Percentiles rank a stretch among this genome's conserved stretches.
phyloP scores from a whole-genome alignment of 2,113 vertebrate genomes.

The Dipodomys spectabilis region DNA sequence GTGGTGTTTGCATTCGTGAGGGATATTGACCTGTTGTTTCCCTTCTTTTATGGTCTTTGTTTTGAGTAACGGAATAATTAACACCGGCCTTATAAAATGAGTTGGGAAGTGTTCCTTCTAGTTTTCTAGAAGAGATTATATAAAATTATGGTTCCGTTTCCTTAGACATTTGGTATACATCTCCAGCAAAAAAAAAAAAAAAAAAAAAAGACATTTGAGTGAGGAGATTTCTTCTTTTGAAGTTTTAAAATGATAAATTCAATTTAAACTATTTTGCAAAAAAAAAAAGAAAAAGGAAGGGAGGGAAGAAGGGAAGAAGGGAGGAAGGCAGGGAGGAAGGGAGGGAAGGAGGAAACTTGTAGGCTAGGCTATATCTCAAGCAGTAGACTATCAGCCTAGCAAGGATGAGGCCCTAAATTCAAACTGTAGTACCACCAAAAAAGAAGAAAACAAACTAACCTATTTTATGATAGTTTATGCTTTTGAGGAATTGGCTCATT shows the following conservation, averaged over 20 bases:
- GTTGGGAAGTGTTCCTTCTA: neutral
- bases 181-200: neutral
- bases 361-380: too few relatives aligned
- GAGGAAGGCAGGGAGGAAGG: too few relatives aligned
- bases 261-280: neutral
- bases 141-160: neutral
- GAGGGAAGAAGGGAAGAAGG: too few relatives aligned
- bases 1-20: neutral
- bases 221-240: neutral
- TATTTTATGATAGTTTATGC: neutral
- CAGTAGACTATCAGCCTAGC: too few relatives aligned
- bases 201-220: neutral
- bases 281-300: too few relatives aligned
- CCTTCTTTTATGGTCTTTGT: neutral
- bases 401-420: too few relatives aligned
- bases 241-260: slow-evolving; percentile 5
- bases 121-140: neutral
- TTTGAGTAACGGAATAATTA: neutral
- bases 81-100: neutral
- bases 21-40: neutral
- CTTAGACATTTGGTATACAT: neutral
- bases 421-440: too few relatives aligned
- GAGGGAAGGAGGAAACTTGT: too few relatives aligned
- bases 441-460: too few relatives aligned
- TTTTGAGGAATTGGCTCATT: neutral